These are phyloP conservation scores for Tachysurus vachellii DNA, from an alignment of 2,113 vertebrate species.

Conservation along the genomic window DNA sequence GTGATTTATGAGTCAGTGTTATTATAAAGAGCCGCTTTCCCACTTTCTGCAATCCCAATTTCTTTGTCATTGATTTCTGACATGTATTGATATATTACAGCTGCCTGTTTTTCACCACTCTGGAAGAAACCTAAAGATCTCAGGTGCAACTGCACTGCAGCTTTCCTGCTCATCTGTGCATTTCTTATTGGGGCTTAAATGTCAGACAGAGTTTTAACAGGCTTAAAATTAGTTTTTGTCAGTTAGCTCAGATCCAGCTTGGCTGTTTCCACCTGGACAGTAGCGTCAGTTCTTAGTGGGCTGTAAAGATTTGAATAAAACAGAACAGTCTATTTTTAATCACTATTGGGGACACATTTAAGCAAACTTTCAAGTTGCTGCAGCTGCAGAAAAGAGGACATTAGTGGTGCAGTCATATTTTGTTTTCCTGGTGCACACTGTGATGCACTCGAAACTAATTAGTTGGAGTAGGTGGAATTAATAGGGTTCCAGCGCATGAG, in stretches of 20 bases:
- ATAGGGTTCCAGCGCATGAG: conserved; percentile 6
- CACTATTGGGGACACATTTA: not conserved
- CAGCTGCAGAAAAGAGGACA: conserved; percentile 21
- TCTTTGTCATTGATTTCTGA: conserved; percentile 66
- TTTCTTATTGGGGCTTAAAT: not conserved
- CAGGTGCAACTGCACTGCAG: conserved; percentile 12
- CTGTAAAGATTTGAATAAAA: conserved; percentile 27
- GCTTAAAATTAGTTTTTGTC: conserved; percentile 28
- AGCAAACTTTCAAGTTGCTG: conserved; percentile 11
- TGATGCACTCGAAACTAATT: conserved; percentile 11
- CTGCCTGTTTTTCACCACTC: conserved; percentile 48
- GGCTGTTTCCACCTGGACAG: conserved; percentile 22
- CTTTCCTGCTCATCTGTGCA: not conserved
- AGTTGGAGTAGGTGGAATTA: conserved; percentile 4
- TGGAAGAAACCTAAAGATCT: conserved; percentile 8
- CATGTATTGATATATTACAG: conserved; percentile 59
- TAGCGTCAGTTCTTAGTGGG: conserved; percentile 28
- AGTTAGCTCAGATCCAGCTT: conserved; percentile 9
- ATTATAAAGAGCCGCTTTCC: conserved; percentile 64
- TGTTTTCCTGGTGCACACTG: conserved; percentile 3
- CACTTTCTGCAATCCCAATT: conserved; percentile 63
- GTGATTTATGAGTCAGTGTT: conserved; percentile 63
- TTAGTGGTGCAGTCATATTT: conserved; percentile 14
- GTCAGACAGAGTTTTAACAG: not conserved
- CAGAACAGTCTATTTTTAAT: conserved; percentile 36